Evolutionary conservation across 2,888 invertebrate species (phyloP).

Genomic region (Tenodera sinensis): DNA sequence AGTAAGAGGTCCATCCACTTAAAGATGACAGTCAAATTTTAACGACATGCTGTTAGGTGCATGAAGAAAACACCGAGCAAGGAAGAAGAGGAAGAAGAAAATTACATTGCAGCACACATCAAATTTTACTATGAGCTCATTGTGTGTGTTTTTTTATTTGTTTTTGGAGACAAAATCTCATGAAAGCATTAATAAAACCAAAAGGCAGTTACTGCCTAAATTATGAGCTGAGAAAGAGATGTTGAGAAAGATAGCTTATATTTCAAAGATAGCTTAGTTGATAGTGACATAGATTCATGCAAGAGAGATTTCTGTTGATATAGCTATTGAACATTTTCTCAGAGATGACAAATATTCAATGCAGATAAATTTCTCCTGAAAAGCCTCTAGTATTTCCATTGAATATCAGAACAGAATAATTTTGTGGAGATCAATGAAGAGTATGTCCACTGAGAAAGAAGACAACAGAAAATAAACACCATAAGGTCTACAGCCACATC

Average conservation of each 20-base stretch:
- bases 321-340: neutral
- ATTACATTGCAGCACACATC: neutral
- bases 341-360: neutral
- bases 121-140: neutral
- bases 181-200: neutral
- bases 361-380: neutral
- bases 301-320: neutral
- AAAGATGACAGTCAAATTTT: neutral
- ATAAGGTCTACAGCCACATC: neutral
- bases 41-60: neutral
- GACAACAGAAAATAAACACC: neutral
- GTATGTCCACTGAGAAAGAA: neutral
- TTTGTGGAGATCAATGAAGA: neutral
- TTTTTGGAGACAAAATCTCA: neutral
- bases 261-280: neutral
- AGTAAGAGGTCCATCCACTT: neutral
- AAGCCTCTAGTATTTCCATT: neutral
- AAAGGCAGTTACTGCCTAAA: neutral
- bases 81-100: constrained; percentile 18
- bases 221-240: neutral
- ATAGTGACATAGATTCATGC: neutral
- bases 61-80: neutral
- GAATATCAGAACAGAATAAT: neutral
- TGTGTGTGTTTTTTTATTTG: neutral
- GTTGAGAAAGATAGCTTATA: neutral